phyloP scores from a whole-genome alignment of 2,888 invertebrate species.

The Cremastinae sp. region DNA sequence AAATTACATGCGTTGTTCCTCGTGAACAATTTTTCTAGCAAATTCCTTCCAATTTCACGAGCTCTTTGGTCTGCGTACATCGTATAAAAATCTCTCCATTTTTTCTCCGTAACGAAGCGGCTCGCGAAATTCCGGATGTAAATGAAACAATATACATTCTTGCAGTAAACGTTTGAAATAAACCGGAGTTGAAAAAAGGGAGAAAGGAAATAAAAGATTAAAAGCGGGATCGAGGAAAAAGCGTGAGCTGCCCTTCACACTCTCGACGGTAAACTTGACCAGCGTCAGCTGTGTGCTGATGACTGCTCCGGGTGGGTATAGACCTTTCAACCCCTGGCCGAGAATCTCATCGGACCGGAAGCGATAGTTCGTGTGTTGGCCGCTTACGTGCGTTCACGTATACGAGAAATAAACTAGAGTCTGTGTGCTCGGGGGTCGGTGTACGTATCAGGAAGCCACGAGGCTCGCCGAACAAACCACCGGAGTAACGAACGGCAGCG shows the following conservation, averaged over 20 bases:
- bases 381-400: background rate
- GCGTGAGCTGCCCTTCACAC: constrained; percentile 29
- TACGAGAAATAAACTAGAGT: background rate
- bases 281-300: constrained; percentile 59
- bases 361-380: constrained; percentile 7
- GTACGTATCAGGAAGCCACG: constrained; percentile 41
- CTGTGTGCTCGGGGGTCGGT: constrained; percentile 12
- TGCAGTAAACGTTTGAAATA: constrained; percentile 31
- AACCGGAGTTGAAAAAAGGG: constrained; percentile 2
- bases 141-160: background rate
- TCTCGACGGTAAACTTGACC: constrained; percentile 59
- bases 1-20: too few relatives aligned
- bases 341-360: constrained; percentile 53
- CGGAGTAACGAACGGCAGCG: constrained; percentile 58
- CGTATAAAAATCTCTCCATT: background rate
- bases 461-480: constrained; percentile 43
- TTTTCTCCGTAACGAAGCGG: background rate
- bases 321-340: constrained; percentile 55
- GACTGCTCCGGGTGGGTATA: constrained; percentile 34
- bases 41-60: too few relatives aligned
- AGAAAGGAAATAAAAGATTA: constrained; percentile 10
- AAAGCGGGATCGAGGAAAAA: constrained; percentile 14
- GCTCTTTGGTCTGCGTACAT: too few relatives aligned
- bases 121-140: background rate
- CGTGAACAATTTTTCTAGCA: too few relatives aligned